Conservation (phyloP, 2,888 invertebrate genomes). For the Idaea straminata region DNA sequence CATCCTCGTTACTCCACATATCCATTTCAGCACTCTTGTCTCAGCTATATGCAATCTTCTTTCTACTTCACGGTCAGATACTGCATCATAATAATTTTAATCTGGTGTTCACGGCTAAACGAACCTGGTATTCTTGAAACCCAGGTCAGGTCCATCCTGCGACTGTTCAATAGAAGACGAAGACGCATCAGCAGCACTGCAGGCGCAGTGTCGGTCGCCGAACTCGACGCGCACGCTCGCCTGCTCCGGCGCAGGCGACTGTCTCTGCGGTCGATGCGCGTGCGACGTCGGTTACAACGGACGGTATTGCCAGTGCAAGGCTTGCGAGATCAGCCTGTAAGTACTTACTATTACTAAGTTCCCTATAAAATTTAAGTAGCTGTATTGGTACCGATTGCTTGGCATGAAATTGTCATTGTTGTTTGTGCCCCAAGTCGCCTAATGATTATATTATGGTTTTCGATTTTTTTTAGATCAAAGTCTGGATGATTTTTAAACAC, state of each 20-base stretch:
- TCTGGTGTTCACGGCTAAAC: too few species aligned
- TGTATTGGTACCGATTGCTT: too few species aligned
- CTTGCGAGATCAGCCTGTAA: conserved; percentile 76
- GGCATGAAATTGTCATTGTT: too few species aligned
- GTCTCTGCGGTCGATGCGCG: conserved; percentile 87
- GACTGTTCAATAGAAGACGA: conserved; percentile 74
- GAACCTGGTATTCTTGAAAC: neutral
- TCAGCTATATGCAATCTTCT: too few species aligned
- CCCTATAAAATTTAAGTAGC: neutral
- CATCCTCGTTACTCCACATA: too few species aligned
- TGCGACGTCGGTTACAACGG: conserved; percentile 83
- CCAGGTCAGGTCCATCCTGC: conserved; percentile 78
- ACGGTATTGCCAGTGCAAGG: conserved; percentile 82
- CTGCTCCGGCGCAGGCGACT: conserved; percentile 88
- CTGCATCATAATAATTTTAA: too few species aligned
- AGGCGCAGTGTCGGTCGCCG: conserved; percentile 58
- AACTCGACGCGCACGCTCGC: conserved; percentile 57
- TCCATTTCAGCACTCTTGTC: too few species aligned
- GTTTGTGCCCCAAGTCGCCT: too few species aligned
- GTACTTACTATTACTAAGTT: conserved; percentile 25
- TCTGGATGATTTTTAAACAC: too few species aligned
- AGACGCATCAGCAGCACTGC: conserved; percentile 59
- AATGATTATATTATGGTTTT: too few species aligned
- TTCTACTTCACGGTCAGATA: too few species aligned
- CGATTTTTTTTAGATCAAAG: too few species aligned